Evolutionary conservation across 2,888 invertebrate genomes (phyloP).

Genomic region (Tiliacea citrago): DNA sequence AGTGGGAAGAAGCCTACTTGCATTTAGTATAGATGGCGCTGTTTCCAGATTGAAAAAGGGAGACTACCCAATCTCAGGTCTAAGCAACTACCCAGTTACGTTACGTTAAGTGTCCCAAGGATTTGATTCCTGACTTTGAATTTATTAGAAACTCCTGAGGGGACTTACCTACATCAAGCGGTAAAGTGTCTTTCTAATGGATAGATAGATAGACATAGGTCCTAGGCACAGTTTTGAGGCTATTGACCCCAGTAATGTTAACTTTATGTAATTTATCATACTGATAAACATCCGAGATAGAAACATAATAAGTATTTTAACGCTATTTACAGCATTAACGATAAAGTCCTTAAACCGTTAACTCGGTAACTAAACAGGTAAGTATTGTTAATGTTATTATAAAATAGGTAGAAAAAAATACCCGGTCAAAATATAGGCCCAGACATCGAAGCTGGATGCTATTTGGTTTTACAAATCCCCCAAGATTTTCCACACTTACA

Average conservation of each 20-base stretch:
- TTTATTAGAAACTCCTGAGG: constrained; percentile 4
- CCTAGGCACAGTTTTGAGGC: too few species aligned
- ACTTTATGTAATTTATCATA: too few species aligned
- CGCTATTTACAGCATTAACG: too few species aligned
- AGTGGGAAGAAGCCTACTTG: neutral
- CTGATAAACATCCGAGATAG: too few species aligned
- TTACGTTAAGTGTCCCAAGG: neutral
- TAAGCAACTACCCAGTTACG: neutral
- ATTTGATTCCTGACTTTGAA: constrained; percentile 17
- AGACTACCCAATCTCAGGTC: neutral
- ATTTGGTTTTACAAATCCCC: constrained; percentile 6
- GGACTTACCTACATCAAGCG: neutral
- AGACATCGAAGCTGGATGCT: neutral
- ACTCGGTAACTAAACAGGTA: too few species aligned
- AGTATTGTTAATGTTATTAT: too few species aligned
- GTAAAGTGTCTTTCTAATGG: neutral
- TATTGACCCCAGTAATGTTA: neutral
- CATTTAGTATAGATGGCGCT: constrained; percentile 29
- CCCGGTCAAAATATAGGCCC: neutral
- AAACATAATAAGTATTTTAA: too few species aligned
- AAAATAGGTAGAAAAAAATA: too few species aligned
- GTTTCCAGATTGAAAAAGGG: neutral
- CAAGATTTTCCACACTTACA: neutral
- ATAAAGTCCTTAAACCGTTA: too few species aligned
- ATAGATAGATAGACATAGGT: neutral